Base-by-base conservation (phyloP, 1,140 invertebrate genomes). In the Chironomus striatipennis region DNA sequence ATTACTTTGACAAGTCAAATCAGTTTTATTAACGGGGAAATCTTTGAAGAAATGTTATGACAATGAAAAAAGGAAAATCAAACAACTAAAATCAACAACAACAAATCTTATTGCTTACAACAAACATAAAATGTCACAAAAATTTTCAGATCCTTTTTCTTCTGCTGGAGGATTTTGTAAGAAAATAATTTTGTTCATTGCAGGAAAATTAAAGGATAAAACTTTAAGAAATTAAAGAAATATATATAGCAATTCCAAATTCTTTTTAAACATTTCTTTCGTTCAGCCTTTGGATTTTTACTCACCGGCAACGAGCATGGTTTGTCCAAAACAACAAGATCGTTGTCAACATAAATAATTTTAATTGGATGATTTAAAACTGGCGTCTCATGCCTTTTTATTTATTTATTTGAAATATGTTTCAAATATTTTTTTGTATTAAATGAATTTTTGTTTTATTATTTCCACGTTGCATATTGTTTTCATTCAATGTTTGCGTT, bases 241-340 rank as follows among this genome's bases (percentile, higher is more conserved):
- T 34, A 5, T 34, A 34, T 34, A 34, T 34, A 34, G 24, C 24
- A 34, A 34, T 34, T 34, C 24, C 24, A 34, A 34, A 34, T 34
- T 34, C n/a, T 34, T 34, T 2, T 2, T 2, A 34, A 34, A 34
- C 24, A 15, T 43, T 43, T 43, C 72, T 73, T 73, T 74, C 47
- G 20, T 47, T 74, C 47, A 57, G 12, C 20, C 7, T 34, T 34
- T 34, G 2, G 5, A 2, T 34, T 34, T 73, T 77, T 82, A 88
- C 88, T 89, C 88, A 93, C 91, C 84, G 94, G 94, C 80, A 96
- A 86, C 75, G 93, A 95, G 80, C 92, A 90, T 77, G 94, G 94
- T 86, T 96, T 96, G 85, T 96, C 92, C 83, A 96, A 85, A 79
- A 94, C 93, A 77, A 95, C 85, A 78, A 94, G 84, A 80, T 95